These are phyloP conservation scores for Megalops cyprinoides DNA, from an alignment of 2,797 vertebrate species.

Conservation along the genomic window DNA sequence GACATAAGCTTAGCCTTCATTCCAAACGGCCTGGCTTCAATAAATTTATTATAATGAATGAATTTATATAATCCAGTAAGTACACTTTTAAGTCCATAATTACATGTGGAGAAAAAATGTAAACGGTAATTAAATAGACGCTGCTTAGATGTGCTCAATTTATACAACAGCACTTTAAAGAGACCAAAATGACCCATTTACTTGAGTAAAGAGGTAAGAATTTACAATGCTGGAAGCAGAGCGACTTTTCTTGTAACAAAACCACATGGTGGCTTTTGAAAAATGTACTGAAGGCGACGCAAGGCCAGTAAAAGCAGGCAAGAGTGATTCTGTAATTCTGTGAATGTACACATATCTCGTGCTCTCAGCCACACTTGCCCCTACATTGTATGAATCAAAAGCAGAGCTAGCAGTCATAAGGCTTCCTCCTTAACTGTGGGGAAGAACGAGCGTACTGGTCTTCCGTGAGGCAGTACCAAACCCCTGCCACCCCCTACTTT, in stretches of 20 bases:
- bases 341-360: background rate
- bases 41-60: no score
- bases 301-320: background rate
- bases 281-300: background rate
- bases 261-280: background rate
- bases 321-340: background rate
- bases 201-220: background rate
- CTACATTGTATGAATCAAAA: background rate
- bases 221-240: background rate
- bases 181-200: background rate
- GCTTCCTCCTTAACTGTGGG: background rate
- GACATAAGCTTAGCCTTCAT: no score
- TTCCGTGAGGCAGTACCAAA: background rate
- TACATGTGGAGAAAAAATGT: background rate
- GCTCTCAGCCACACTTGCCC: background rate
- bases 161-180: background rate
- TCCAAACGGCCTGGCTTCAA: no score
- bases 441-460: background rate
- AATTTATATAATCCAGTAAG: no score
- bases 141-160: background rate
- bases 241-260: background rate
- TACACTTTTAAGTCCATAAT: no score
- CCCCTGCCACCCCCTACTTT: background rate
- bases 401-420: background rate
- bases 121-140: background rate